Evolutionary conservation across 1,140 invertebrate species (phyloP).

Genomic region (Euglossa dilemma): DNA sequence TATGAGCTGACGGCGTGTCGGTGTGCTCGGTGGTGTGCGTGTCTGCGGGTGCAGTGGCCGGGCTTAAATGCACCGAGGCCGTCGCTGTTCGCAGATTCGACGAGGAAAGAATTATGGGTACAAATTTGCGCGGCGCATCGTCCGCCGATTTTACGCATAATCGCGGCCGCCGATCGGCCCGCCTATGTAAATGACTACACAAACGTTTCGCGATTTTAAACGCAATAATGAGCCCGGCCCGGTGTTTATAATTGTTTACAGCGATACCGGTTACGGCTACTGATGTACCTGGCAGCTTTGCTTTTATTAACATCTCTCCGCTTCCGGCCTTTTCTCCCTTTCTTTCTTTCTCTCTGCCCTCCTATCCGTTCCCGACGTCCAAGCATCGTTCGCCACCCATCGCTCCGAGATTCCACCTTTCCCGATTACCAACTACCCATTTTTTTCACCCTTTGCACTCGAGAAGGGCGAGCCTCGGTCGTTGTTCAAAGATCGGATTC

Average conservation of each 20-base stretch:
- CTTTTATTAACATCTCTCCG: slow-evolving; percentile 30
- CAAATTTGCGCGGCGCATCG: slow-evolving; percentile 62
- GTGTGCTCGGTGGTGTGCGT: slow-evolving; percentile 27
- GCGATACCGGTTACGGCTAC: slow-evolving; percentile 40
- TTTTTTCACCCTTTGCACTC: too few species aligned
- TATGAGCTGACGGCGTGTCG: slow-evolving; percentile 72
- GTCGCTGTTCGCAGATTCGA: slow-evolving; percentile 54
- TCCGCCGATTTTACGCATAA: slow-evolving; percentile 51
- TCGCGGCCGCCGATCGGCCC: slow-evolving; percentile 21
- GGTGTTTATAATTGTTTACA: slow-evolving; percentile 54
- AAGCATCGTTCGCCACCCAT: too few species aligned
- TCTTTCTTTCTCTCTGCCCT: too few species aligned
- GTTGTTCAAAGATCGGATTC: too few species aligned
- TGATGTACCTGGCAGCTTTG: slow-evolving; percentile 13
- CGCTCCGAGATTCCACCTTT: too few species aligned
- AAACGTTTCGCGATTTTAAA: slow-evolving; percentile 52
- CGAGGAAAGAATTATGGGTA: slow-evolving; percentile 63
- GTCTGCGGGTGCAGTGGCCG: slow-evolving; percentile 42
- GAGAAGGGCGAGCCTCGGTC: too few species aligned
- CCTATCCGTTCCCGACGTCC: background rate
- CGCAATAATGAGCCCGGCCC: slow-evolving; percentile 39
- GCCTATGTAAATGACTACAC: slow-evolving; percentile 48
- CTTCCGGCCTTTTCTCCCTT: background rate
- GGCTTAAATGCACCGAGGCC: slow-evolving; percentile 58
- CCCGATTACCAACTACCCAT: too few species aligned